phyloP scores from a whole-genome alignment of 1,140 invertebrate genomes.

The Zaprionus capensis region DNA sequence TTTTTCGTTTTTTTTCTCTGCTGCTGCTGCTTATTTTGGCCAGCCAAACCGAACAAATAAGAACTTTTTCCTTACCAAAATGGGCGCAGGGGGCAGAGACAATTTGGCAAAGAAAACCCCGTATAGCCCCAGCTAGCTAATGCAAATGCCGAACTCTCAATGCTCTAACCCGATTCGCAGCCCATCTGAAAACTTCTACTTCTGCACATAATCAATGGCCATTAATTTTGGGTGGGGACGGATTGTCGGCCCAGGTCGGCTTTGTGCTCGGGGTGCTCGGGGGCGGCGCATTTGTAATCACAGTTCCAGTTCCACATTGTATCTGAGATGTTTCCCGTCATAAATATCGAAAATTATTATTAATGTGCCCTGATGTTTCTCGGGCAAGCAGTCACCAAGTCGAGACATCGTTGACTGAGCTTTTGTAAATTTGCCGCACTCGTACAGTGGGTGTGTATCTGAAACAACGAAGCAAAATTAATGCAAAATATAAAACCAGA shows the following conservation, averaged over 20 bases:
- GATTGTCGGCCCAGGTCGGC: neutral
- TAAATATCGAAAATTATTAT: constrained; percentile 83
- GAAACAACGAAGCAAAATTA: neutral
- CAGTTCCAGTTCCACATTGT: constrained; percentile 74
- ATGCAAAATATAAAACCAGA: neutral
- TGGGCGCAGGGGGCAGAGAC: constrained; percentile 38
- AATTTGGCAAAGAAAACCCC: constrained; percentile 64
- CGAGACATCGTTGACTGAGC: constrained; percentile 43
- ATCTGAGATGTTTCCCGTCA: constrained; percentile 74
- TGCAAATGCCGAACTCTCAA: constrained; percentile 73
- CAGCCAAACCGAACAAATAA: constrained; percentile 60
- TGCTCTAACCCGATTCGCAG: constrained; percentile 49
- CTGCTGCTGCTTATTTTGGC: constrained; percentile 58
- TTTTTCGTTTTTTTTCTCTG: constrained; percentile 51
- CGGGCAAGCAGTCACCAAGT: constrained; percentile 36
- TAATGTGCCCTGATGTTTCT: constrained; percentile 62
- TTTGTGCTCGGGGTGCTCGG: constrained; percentile 18
- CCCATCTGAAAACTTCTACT: constrained; percentile 15
- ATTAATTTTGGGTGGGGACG: constrained; percentile 39
- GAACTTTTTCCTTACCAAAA: constrained; percentile 41
- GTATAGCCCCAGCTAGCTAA: constrained; percentile 22
- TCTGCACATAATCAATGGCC: constrained; percentile 59
- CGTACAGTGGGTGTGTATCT: neutral
- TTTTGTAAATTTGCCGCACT: constrained; percentile 53
- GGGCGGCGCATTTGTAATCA: constrained; percentile 69